Conservation (phyloP, 2,113 vertebrate species). For the Forbesichthys agassizii region DNA sequence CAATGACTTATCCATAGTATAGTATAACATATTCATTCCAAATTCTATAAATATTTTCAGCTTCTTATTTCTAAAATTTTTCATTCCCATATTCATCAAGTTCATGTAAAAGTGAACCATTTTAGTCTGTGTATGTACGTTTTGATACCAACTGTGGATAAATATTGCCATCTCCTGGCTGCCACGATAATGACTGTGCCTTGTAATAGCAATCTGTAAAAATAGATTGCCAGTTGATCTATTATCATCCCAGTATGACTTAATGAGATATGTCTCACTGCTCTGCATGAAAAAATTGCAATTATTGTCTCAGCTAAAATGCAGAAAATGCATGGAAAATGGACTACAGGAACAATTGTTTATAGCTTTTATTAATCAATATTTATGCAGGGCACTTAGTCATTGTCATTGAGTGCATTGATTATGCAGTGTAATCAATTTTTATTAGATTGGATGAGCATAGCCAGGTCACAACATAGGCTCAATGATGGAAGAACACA, state of each 20-base stretch:
- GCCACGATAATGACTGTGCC: not conserved
- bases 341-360: constrained; percentile 21
- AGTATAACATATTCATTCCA: no score
- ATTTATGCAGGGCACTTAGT: constrained; percentile 72
- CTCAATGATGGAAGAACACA: constrained; percentile 66
- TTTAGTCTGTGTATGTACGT: not conserved
- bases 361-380: constrained; percentile 64
- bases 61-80: no score
- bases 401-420: constrained; percentile 77
- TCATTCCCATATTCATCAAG: not conserved
- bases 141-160: constrained; percentile 32
- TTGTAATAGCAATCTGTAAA: no score
- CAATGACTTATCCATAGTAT: no score
- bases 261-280: constrained; percentile 56
- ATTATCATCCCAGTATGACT: constrained; percentile 41
- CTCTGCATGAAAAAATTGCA: constrained; percentile 29
- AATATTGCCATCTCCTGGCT: constrained; percentile 68
- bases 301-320: constrained; percentile 55
- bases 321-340: constrained; percentile 57
- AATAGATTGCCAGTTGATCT: not conserved
- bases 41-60: no score
- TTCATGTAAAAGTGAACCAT: not conserved
- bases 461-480: constrained; percentile 52
- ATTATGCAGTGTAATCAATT: constrained; percentile 73
- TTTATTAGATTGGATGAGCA: constrained; percentile 56